Evolutionary conservation across 2,113 vertebrate species (phyloP), one percentile per base, ranked within the genome.

Genomic region (Ascaphus truei): DNA sequence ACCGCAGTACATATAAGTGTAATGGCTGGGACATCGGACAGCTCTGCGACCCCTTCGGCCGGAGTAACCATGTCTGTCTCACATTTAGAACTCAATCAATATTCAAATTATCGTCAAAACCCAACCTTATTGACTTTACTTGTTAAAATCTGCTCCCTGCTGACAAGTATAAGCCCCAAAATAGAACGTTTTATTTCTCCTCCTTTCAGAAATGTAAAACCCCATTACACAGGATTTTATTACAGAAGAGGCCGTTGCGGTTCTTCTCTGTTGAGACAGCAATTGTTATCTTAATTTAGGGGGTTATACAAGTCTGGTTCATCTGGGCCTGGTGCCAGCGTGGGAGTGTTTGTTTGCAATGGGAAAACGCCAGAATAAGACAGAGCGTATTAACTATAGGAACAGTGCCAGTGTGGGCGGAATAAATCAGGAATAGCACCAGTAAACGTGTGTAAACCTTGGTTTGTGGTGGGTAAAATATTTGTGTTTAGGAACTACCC

Each of bases 281-380:
- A 45, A 45, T 68, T 47, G 39, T 58, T 58, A 47, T 56, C 27
- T 34, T 34, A 68, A 58, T 58, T 58, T 58, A 27, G 65, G 53
- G n/a, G 29, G 6, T 48, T 36, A 30, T 11, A 47, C 18, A 16
- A 27, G 53, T 16, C 31, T 48, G 15, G 1, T 45, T 13, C 8
- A 31, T 57, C 29, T 12, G 36, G 53, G 53, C 39, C n/a, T 9
- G 20, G 9, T 16, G 65, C 65, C 65, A 68, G 9, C 22, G 12
- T 18, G 15, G 37, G 36, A 67, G 36, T 18, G 16, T 34, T 68
- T 68, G 41, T 58, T 68, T 58, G 29, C 8, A 33, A 58, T 48
- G 65, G 65, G 39, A 33, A 39, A 18, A 16, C 36, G 52, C 65
- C 65, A 68, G 53, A 47, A 33, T 12, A 18, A n/a, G 13, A 31